phyloP scores from a whole-genome alignment of 2,888 invertebrate genomes.

The Anthrax anthrax region DNA sequence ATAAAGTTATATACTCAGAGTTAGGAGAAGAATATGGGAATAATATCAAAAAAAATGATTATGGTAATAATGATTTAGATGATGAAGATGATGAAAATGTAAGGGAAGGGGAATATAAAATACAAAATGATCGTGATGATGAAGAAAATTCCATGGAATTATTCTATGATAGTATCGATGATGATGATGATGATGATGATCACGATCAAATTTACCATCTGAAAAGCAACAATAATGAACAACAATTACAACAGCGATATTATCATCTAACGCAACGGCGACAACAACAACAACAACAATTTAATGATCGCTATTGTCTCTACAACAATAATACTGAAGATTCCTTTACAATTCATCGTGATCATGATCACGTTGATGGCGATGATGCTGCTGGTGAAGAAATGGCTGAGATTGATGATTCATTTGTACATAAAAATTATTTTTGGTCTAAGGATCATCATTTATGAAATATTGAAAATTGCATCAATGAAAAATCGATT shows the following conservation, averaged over 20 bases:
- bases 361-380: neutral
- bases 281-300: neutral
- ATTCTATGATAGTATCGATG: slow-evolving; percentile 14
- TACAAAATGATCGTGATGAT: slow-evolving; percentile 1
- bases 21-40: slow-evolving; percentile 3
- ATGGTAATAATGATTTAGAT: slow-evolving; percentile 3
- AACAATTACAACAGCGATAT: neutral
- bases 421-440: slow-evolving; percentile 10
- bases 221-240: neutral
- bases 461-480: too few relatives aligned
- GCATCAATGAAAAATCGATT: too few relatives aligned
- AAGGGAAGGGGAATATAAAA: neutral
- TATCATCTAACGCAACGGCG: neutral
- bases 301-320: neutral
- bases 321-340: neutral
- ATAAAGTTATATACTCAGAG: slow-evolving; percentile 12
- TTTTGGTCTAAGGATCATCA: too few relatives aligned
- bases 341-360: too few relatives aligned
- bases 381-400: slow-evolving; percentile 13
- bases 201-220: neutral
- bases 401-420: slow-evolving; percentile 14
- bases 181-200: slow-evolving; percentile 6
- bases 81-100: neutral
- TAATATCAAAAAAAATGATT: neutral
- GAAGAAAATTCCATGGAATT: slow-evolving; percentile 12